Percentiles rank a stretch among this genome's conserved stretches.
Evolutionary conservation across 2,888 invertebrate species (phyloP).

Genomic region (Sepioteuthis lessoniana): DNA sequence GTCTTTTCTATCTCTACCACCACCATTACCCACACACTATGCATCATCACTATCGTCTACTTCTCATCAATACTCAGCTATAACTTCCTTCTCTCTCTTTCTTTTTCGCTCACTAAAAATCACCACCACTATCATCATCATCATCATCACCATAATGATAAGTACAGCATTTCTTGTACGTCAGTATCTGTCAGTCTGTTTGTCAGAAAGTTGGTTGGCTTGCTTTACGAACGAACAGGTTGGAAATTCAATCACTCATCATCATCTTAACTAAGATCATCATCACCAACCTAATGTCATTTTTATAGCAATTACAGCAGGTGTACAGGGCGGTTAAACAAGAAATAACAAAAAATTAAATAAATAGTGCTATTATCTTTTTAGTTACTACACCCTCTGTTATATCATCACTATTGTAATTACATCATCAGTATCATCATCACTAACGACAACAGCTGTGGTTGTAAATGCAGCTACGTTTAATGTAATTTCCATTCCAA

Average conservation of each 20-base stretch:
- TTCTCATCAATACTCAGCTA: neutral
- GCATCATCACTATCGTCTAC: neutral
- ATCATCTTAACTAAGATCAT: neutral
- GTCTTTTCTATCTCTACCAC: neutral
- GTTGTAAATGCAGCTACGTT: too few relatives aligned
- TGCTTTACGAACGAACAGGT: neutral
- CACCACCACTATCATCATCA: neutral
- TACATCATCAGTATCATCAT: neutral
- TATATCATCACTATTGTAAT: neutral
- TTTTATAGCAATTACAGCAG: neutral
- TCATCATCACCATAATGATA: neutral
- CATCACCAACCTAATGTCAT: neutral
- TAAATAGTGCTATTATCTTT: neutral
- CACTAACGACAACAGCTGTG: neutral
- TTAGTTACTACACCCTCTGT: neutral
- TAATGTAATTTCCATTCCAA: too few relatives aligned
- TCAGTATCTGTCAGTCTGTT: slow-evolving; percentile 33
- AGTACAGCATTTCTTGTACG: neutral
- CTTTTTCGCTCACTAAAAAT: neutral
- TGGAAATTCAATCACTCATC: neutral
- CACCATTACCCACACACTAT: neutral
- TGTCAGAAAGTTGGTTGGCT: slow-evolving; percentile 24
- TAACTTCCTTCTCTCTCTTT: neutral
- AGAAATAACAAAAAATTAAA: neutral
- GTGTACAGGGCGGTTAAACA: neutral